These are phyloP conservation scores for Pseudanteris insignis DNA, from an alignment of 2,888 invertebrate genomes.

Conservation along the genomic window DNA sequence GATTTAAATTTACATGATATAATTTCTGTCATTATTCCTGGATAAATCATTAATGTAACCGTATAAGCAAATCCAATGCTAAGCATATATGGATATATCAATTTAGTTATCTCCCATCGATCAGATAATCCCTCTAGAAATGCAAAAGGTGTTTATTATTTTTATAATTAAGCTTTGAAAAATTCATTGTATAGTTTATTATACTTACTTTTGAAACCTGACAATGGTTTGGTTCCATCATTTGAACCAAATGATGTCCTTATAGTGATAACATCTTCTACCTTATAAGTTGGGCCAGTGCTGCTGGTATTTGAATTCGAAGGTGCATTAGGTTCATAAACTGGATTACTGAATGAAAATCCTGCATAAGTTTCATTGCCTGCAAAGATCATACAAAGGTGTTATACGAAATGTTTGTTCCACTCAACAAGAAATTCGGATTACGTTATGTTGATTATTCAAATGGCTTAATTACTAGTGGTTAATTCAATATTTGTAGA, in stretches of 20 bases:
- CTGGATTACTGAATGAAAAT: slow-evolving; percentile 85
- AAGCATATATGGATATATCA: slow-evolving; percentile 90
- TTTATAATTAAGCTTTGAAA: no score
- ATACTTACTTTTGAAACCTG: slow-evolving; percentile 68
- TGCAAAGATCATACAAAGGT: no score
- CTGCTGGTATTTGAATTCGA: slow-evolving; percentile 66
- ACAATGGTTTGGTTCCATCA: slow-evolving; percentile 67
- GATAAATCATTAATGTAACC: slow-evolving; percentile 88
- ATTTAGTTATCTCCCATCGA: slow-evolving; percentile 82
- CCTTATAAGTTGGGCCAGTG: slow-evolving; percentile 75
- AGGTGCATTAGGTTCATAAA: slow-evolving; percentile 79
- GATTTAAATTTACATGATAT: slow-evolving; percentile 82
- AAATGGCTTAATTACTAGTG: slow-evolving; percentile 49
- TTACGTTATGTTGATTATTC: slow-evolving; percentile 12
- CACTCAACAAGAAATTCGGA: no score
- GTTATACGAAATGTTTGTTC: no score
- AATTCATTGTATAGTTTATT: no score
- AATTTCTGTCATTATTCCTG: slow-evolving; percentile 90
- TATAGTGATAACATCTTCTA: slow-evolving; percentile 79
- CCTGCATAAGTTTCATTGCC: slow-evolving; percentile 70
- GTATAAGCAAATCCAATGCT: slow-evolving; percentile 89
- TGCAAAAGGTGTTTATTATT: no score
- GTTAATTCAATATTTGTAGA: slow-evolving; percentile 53
- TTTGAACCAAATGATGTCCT: slow-evolving; percentile 66
- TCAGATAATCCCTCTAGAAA: slow-evolving; percentile 76